These are phyloP conservation scores for Microctenopoma stevenorrisi DNA, from an alignment of 2,797 vertebrate genomes.

Conservation along the genomic window DNA sequence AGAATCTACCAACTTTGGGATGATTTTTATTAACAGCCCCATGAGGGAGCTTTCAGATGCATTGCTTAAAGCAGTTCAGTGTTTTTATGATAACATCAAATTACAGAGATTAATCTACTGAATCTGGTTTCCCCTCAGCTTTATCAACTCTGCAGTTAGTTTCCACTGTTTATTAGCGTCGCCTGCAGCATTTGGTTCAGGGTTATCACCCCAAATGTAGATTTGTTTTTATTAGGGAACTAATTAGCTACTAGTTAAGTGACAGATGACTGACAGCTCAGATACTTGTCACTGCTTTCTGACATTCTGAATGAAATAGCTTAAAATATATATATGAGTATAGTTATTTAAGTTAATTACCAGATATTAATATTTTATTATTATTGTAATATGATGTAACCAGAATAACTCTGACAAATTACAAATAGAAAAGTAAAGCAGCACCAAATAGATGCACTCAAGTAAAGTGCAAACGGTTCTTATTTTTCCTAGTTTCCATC, in stretches of 20 bases:
- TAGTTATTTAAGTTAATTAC: too few species aligned
- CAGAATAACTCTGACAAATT: neutral
- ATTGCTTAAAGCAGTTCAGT: neutral
- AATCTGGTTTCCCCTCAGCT: constrained; percentile 13
- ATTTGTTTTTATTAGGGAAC: too few species aligned
- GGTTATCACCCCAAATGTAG: neutral
- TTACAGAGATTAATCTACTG: constrained; percentile 14
- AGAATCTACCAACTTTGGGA: neutral
- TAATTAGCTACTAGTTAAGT: too few species aligned
- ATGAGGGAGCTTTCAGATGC: neutral
- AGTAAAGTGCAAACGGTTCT: too few species aligned
- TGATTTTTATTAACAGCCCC: neutral
- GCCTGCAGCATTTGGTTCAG: constrained; percentile 16
- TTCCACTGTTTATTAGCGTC: neutral
- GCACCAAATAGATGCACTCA: neutral
- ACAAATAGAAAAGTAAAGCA: neutral
- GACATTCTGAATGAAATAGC: neutral
- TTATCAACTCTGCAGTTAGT: neutral
- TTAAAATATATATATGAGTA: neutral
- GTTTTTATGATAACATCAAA: neutral
- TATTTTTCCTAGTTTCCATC: too few species aligned
- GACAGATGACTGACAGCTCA: neutral
- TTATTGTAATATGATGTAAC: too few species aligned
- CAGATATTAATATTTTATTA: too few species aligned
- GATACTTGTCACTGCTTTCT: neutral